phyloP scores from a whole-genome alignment of 2,797 vertebrate species.

The Trichosurus vulpecula region DNA sequence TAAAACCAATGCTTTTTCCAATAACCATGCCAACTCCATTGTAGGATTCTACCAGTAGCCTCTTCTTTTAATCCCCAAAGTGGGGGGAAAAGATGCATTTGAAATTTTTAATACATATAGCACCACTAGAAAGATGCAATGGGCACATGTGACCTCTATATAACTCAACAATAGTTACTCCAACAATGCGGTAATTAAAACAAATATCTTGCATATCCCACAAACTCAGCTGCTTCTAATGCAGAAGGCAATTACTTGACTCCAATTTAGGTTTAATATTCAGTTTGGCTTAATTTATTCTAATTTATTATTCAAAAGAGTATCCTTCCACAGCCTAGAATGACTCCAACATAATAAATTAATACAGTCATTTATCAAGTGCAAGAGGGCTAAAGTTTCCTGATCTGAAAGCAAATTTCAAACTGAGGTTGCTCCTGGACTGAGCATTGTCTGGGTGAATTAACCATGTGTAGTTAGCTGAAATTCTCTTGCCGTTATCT shows the following conservation, averaged over 20 bases:
- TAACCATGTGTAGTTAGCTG: neutral
- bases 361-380: slow-evolving; percentile 74
- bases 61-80: neutral
- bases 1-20: neutral
- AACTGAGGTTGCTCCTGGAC: slow-evolving; percentile 51
- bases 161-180: slow-evolving; percentile 29
- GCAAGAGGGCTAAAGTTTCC: slow-evolving; percentile 49
- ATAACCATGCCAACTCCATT: neutral
- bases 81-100: neutral
- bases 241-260: slow-evolving; percentile 75
- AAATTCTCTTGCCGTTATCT: slow-evolving; percentile 38
- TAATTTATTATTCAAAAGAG: slow-evolving; percentile 82
- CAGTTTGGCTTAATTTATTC: slow-evolving; percentile 80
- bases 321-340: slow-evolving; percentile 64
- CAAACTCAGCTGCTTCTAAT: slow-evolving; percentile 56
- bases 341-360: slow-evolving; percentile 72
- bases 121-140: neutral
- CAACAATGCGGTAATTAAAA: slow-evolving; percentile 68
- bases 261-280: slow-evolving; percentile 74
- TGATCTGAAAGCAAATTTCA: slow-evolving; percentile 61
- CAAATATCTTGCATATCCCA: slow-evolving; percentile 69
- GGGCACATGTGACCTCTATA: neutral
- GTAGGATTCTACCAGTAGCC: neutral
- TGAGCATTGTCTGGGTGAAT: neutral
- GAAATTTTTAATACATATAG: neutral